Conservation (phyloP, 1,140 invertebrate species). For the Drosophila eugracilis region DNA sequence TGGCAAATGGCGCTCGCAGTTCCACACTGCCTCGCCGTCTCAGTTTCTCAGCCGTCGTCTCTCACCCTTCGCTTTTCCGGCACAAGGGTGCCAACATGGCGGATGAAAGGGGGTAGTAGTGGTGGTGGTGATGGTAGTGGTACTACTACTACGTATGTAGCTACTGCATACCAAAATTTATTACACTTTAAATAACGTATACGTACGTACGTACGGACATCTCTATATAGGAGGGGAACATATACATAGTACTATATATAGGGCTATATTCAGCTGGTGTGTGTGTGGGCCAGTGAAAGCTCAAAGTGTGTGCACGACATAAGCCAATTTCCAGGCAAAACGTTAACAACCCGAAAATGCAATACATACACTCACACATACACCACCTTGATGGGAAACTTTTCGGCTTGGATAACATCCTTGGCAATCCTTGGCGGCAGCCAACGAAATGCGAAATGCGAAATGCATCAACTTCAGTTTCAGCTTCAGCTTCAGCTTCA, state of each 20-base stretch:
- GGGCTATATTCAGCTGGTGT: not conserved
- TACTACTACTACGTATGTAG: not conserved
- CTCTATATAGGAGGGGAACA: not conserved
- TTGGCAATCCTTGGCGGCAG: constrained; percentile 24
- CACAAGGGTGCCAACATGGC: constrained; percentile 54
- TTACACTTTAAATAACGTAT: constrained; percentile 70
- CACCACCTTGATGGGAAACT: constrained; percentile 31
- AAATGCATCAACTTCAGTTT: no score
- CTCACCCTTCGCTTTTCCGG: constrained; percentile 13
- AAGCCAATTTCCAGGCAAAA: constrained; percentile 57
- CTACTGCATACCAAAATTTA: constrained; percentile 61
- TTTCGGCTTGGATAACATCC: constrained; percentile 30
- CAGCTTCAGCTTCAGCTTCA: constrained; percentile 50
- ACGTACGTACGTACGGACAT: constrained; percentile 19
- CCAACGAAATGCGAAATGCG: constrained; percentile 35
- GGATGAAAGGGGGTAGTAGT: no score
- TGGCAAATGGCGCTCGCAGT: constrained; percentile 55
- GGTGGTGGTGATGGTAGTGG: no score
- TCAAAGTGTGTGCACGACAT: constrained; percentile 45
- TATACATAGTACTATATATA: not conserved
- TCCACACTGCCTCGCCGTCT: constrained; percentile 9
- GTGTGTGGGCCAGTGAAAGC: not conserved
- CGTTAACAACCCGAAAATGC: constrained; percentile 50
- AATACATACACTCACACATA: constrained; percentile 1
- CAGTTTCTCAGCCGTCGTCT: constrained; percentile 27